Conservation (phyloP, 2,888 invertebrate genomes). For the Nesidiocoris tenuis region DNA sequence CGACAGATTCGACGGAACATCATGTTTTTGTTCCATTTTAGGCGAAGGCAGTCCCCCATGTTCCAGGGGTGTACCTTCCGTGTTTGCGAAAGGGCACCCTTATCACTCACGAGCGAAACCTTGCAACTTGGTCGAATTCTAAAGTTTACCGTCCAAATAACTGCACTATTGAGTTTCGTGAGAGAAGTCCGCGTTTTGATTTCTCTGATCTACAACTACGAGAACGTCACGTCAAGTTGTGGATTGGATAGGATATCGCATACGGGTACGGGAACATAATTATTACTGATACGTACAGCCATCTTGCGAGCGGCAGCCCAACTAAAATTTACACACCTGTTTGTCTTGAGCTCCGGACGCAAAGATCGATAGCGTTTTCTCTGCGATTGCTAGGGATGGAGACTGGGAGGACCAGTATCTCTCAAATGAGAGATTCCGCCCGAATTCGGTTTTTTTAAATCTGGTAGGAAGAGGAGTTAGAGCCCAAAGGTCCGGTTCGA, state of each 20-base stretch:
- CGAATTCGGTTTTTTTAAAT: no score
- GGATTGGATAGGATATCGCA: neutral
- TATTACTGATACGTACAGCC: no score
- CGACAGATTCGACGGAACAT: neutral
- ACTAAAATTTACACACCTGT: neutral
- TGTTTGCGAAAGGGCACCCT: neutral
- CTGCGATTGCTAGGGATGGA: no score
- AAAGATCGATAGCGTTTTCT: neutral
- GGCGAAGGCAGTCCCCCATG: neutral
- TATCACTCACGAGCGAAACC: no score
- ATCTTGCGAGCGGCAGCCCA: neutral
- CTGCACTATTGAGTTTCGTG: no score
- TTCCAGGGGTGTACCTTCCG: neutral
- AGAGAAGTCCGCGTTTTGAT: neutral
- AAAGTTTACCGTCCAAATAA: no score
- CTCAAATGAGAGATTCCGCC: no score
- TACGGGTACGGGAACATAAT: no score
- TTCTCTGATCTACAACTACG: neutral
- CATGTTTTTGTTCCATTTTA: neutral
- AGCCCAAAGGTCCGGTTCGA: no score
- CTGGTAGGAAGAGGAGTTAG: no score
- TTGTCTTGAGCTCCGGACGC: neutral
- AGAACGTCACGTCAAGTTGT: neutral
- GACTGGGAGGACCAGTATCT: no score
- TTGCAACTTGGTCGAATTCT: no score